Base-by-base conservation (phyloP, 2,797 vertebrate genomes). In the Muraenolepis orangiensis region DNA sequence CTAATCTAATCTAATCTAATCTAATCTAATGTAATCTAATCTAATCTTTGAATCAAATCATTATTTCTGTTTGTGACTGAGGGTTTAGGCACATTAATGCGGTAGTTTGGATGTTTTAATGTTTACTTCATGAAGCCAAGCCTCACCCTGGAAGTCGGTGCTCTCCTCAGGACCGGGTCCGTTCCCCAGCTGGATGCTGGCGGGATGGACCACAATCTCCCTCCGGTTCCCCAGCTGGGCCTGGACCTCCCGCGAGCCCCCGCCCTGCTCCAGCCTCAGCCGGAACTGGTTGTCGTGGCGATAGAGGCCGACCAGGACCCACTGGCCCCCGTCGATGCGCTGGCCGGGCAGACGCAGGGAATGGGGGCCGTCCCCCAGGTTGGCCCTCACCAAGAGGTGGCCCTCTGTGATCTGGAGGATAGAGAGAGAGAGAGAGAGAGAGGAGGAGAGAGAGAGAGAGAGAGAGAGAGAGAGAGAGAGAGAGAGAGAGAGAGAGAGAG, bases 281-380 rank as follows among this genome's bases (percentile, higher is more conserved):
- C 90, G 93, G 80, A 96, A 96, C 51, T 91, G 81, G 77, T 95
- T 95, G 90, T 94, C 94, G 74, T 95, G 90, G 72, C 94, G 94
- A 80, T 91, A 83, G 83, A 97, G 90, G 82, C 88, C 82, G 81
- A 95, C 91, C 66, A 93, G 84, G 23, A 95, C 78, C 96, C 96
- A 97, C 77, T 95, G 95, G 14, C 96, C 96, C 0, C 93, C 77
- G 86, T 96, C 95, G 68, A 97, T 87, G 4, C 84, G 90, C 42
- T 93, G 90, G 2, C 89, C 87, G 0, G 78, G 84, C 74, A 97
- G 85, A 11, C 72, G 89, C 76, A 96, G 86, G n/a, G 87, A 75
- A 73, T 93, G 88, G 34, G 82, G 86, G 0, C 92, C 90, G 11
- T 94, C 93, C 0, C 94, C 95, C 31, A 95, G 85, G 86, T 95